Base-by-base conservation (phyloP, 2,888 invertebrate species). In the Leptodirus hochenwartii region DNA sequence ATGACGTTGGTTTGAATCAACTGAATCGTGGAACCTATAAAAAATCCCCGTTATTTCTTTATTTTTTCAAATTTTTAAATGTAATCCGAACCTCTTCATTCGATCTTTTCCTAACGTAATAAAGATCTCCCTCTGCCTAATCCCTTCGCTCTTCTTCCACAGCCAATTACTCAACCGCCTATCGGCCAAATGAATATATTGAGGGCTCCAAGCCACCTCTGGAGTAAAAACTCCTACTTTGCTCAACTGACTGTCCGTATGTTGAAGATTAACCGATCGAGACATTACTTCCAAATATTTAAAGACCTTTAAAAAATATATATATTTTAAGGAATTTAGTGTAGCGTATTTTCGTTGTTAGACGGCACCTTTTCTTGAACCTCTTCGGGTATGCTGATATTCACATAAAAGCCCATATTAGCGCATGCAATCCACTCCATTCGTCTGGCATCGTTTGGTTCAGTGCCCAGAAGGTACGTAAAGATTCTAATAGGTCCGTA, bases 391-490 rank as follows among this genome's bases (percentile, higher is more conserved):
- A 88, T 85, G 36, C 87, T 85, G 30, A 98, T 73, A 50, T 96
- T 96, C 13, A 91, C 90, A 20, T 20, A 20, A 20, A 47, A 53
- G 65, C 76, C 77, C 58, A 85, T 76, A 56, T 99, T 96, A 13
- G 78, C 77, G 55, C 96, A 98, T 31, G 98, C 96, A 79, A 99
- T 95, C 82, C 85, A 88, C 49, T 84, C 79, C 47, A 93, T 80
- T 50, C 90, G 81, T 40, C 77, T 66, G 28, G 82, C 79, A 56
- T 95, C 95, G 17, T 81, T 75, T 39, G 76, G 72, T 29, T 46
- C 46, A 2, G 45, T 46, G 10, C 95, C 95, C 56, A 99, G 87
- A 49, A 96, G 67, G 64, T 91, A 98, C 26, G 96, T 95, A 61
- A 98, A 98, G 41, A 99, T 79, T 42, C 98, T 66, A 4, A 43